Evolutionary conservation across 2,113 vertebrate genomes (phyloP).

Genomic region (Cyprinodon variegatus): DNA sequence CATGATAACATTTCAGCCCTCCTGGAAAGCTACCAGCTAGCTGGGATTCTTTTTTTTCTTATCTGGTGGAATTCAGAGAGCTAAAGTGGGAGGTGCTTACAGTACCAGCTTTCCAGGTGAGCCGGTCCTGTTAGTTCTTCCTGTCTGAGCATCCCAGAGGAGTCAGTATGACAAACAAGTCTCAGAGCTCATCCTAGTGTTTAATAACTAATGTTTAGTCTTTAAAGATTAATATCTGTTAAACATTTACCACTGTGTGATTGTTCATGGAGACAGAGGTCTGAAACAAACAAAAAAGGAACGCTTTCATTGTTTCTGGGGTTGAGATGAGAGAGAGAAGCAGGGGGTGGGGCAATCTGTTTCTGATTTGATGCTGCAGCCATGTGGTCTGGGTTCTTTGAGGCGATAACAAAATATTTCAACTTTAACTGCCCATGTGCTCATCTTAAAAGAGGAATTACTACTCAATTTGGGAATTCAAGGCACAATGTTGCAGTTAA

Average conservation of each 20-base stretch:
- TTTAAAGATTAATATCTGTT: neutral
- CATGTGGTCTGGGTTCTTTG: constrained; percentile 51
- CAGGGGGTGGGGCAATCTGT: constrained; percentile 38
- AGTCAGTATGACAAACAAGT: neutral
- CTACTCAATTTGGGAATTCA: constrained; percentile 36
- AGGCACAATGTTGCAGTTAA: constrained; percentile 20
- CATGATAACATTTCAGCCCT: constrained; percentile 64
- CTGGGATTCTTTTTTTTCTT: constrained; percentile 12
- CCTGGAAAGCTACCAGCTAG: constrained; percentile 51
- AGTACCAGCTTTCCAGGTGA: constrained; percentile 50
- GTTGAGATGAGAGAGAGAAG: constrained; percentile 11
- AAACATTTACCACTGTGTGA: constrained; percentile 14
- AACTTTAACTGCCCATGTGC: constrained; percentile 58
- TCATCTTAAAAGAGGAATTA: constrained; percentile 31
- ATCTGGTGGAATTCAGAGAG: constrained; percentile 64
- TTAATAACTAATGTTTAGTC: neutral
- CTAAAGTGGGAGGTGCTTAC: constrained; percentile 27
- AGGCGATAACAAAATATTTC: constrained; percentile 54
- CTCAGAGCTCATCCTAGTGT: constrained; percentile 8
- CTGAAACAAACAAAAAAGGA: neutral
- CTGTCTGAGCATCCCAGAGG: constrained; percentile 32
- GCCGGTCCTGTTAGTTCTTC: constrained; percentile 4
- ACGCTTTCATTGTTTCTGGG: neutral
- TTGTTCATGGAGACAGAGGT: constrained; percentile 6
- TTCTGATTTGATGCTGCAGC: constrained; percentile 45